Conservation (phyloP, 2,113 vertebrate species). For the Caranx melampygus region DNA sequence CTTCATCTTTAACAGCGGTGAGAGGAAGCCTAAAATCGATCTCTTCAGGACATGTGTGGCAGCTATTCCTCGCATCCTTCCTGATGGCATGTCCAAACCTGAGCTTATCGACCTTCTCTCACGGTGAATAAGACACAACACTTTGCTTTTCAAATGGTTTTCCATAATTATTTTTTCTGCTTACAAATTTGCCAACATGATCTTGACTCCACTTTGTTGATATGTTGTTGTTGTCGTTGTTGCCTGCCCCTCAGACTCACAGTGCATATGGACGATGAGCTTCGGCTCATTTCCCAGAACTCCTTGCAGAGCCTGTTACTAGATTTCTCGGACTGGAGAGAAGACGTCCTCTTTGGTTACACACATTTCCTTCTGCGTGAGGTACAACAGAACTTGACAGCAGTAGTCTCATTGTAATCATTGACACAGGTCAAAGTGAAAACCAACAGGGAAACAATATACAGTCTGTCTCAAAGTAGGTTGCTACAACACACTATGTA, state of each 20-base stretch:
- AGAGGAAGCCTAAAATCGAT: conserved; percentile 98
- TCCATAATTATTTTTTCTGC: neutral
- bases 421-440: neutral
- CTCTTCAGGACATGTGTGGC: conserved; percentile 98
- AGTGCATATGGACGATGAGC: conserved; percentile 98
- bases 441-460: neutral
- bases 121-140: conserved; percentile 82
- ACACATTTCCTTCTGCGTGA: conserved; percentile 96
- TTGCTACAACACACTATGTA: neutral
- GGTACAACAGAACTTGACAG: conserved; percentile 51
- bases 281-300: conserved; percentile 97
- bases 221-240: conserved; percentile 2
- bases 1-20: conserved; percentile 85
- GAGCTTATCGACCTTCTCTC: conserved; percentile 96
- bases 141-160: neutral
- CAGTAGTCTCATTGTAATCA: neutral
- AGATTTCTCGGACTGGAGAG: conserved; percentile 97
- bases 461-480: neutral
- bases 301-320: conserved; percentile 96
- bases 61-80: conserved; percentile 96
- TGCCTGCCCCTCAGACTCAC: conserved; percentile 86
- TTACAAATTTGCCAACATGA: neutral
- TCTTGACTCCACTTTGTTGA: neutral
- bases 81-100: conserved; percentile 97
- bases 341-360: conserved; percentile 97